A percentile compares a stretch with the other conserved stretches of the same genome.
These are phyloP conservation scores for Rhamnusium bicolor DNA, from an alignment of 2,888 invertebrate species.

Conservation along the genomic window DNA sequence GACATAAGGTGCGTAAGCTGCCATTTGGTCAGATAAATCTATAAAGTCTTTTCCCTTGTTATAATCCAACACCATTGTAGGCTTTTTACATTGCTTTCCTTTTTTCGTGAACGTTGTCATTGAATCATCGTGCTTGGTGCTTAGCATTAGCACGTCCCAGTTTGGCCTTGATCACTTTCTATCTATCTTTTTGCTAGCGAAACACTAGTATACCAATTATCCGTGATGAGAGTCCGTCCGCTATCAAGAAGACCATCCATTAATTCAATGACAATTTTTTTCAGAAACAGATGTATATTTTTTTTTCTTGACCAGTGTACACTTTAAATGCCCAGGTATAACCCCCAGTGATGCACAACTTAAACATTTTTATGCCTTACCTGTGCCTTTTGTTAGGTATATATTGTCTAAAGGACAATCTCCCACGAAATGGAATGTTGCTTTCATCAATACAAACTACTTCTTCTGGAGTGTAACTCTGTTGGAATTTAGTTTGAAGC, in stretches of 20 bases:
- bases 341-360: constrained; percentile 41
- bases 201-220: constrained; percentile 56
- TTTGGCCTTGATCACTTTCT: constrained; percentile 24
- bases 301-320: constrained; percentile 42
- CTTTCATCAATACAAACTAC: constrained; percentile 53
- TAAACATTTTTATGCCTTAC: constrained; percentile 45
- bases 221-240: constrained; percentile 48
- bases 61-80: constrained; percentile 15
- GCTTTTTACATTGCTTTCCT: not conserved
- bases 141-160: constrained; percentile 32
- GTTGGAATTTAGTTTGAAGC: constrained; percentile 37
- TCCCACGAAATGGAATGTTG: constrained; percentile 46
- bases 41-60: constrained; percentile 37
- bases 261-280: constrained; percentile 42
- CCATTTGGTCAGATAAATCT: constrained; percentile 35
- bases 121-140: not conserved
- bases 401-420: constrained; percentile 44
- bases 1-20: constrained; percentile 21
- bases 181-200: not conserved
- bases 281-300: constrained; percentile 36
- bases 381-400: constrained; percentile 44
- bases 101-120: not conserved
- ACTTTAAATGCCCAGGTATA: constrained; percentile 46
- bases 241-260: constrained; percentile 43
- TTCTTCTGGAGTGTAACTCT: constrained; percentile 49